Conservation (phyloP, 2,888 invertebrate genomes). For the Oscheius sp. region DNA sequence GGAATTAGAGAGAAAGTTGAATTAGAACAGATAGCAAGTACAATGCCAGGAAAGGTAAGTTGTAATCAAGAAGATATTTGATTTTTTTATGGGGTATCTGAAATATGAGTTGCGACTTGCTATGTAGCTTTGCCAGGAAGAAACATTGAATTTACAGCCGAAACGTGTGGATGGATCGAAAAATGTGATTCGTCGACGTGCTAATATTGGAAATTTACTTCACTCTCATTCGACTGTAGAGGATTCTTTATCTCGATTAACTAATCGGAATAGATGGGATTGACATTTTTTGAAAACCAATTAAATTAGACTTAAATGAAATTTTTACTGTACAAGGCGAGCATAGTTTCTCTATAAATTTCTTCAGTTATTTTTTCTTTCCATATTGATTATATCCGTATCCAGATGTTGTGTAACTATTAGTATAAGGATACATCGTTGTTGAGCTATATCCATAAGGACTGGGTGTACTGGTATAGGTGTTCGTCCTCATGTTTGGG, state of each 20-base stretch:
- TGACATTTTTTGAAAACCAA: too few species aligned
- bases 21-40: slow-evolving; percentile 34
- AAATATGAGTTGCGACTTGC: too few species aligned
- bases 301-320: too few species aligned
- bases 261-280: slow-evolving; percentile 68
- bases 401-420: neutral
- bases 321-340: too few species aligned
- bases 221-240: slow-evolving; percentile 66
- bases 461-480: slow-evolving; percentile 4
- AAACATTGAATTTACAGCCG: slow-evolving; percentile 27
- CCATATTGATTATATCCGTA: slow-evolving; percentile 7
- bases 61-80: neutral
- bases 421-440: neutral
- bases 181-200: slow-evolving; percentile 40
- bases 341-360: too few species aligned
- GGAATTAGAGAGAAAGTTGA: slow-evolving; percentile 37
- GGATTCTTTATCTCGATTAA: slow-evolving; percentile 56
- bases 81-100: too few species aligned
- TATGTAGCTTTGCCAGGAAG: too few species aligned
- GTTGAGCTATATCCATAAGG: slow-evolving; percentile 16
- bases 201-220: slow-evolving; percentile 67
- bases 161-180: slow-evolving; percentile 46
- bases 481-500: slow-evolving; percentile 23
- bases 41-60: slow-evolving; percentile 58
- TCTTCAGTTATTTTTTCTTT: slow-evolving; percentile 3